These are phyloP conservation scores for Eugnorisma glareosa DNA, from an alignment of 2,888 invertebrate species.

Conservation along the genomic window DNA sequence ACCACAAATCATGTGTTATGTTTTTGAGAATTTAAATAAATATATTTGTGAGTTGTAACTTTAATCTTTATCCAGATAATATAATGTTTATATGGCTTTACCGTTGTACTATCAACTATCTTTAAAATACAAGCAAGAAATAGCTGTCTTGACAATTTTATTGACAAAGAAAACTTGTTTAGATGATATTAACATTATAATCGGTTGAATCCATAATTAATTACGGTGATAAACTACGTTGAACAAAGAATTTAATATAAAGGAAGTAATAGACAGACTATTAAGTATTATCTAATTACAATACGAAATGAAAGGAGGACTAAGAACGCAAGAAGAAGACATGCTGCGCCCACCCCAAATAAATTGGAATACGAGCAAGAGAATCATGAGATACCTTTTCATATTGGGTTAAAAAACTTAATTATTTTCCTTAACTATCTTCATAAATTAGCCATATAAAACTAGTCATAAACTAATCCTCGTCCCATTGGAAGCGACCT, in stretches of 20 bases:
- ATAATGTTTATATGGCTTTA: neutral
- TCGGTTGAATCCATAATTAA: conserved; percentile 6
- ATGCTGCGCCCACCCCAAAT: neutral
- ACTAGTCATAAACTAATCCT: neutral
- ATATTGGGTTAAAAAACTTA: neutral
- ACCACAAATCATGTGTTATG: conserved; percentile 46
- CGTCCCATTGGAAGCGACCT: conserved; percentile 16
- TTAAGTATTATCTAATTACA: neutral
- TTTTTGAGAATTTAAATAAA: conserved; percentile 31
- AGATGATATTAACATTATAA: neutral
- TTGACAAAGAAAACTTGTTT: conserved; percentile 34
- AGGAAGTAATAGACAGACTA: neutral
- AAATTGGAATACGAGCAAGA: neutral
- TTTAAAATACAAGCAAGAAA: neutral
- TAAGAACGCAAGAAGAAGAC: neutral
- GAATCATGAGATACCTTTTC: neutral
- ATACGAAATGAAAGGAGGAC: neutral
- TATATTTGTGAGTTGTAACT: neutral
- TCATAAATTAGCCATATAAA: neutral
- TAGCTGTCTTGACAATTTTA: neutral
- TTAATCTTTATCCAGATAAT: neutral
- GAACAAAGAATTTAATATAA: neutral
- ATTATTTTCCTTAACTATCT: neutral
- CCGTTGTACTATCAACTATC: conserved; percentile 5
- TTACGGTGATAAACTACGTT: neutral